Conservation (phyloP, 2,113 vertebrate species). For the Cephalopterus ornatus region DNA sequence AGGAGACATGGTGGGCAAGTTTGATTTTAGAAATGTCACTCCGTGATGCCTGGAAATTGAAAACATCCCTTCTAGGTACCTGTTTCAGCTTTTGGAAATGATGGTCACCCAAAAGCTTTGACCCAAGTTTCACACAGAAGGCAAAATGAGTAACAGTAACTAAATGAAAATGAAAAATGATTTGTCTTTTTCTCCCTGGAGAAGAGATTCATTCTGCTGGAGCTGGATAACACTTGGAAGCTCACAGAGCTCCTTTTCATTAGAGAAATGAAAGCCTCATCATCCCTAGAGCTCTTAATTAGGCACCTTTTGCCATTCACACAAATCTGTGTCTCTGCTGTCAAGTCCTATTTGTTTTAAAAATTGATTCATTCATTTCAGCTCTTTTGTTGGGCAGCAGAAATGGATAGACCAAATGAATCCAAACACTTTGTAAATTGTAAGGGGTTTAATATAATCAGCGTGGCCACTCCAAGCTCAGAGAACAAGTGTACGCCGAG, state of each 20-base stretch:
- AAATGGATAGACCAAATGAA: slow-evolving; percentile 10
- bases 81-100: neutral
- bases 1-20: neutral
- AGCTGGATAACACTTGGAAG: slow-evolving; percentile 15
- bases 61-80: neutral
- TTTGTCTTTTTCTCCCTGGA: slow-evolving; percentile 26
- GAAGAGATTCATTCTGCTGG: slow-evolving; percentile 10
- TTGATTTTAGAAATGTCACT: neutral
- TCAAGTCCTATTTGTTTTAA: slow-evolving; percentile 59
- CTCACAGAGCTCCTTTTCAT: slow-evolving; percentile 51
- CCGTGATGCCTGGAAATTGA: neutral
- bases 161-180: slow-evolving; percentile 4
- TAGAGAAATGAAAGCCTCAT: slow-evolving; percentile 54
- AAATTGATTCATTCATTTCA: slow-evolving; percentile 29
- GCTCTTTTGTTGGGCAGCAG: slow-evolving; percentile 16
- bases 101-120: neutral
- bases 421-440: neutral
- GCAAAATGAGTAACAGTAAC: neutral
- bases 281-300: slow-evolving; percentile 59
- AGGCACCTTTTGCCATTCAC: slow-evolving; percentile 51
- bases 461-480: neutral
- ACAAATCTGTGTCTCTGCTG: slow-evolving; percentile 35
- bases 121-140: neutral
- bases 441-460: slow-evolving; percentile 29
- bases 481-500: neutral